phyloP scores from a whole-genome alignment of 1,140 invertebrate species.

The Drosophila repletoides region DNA sequence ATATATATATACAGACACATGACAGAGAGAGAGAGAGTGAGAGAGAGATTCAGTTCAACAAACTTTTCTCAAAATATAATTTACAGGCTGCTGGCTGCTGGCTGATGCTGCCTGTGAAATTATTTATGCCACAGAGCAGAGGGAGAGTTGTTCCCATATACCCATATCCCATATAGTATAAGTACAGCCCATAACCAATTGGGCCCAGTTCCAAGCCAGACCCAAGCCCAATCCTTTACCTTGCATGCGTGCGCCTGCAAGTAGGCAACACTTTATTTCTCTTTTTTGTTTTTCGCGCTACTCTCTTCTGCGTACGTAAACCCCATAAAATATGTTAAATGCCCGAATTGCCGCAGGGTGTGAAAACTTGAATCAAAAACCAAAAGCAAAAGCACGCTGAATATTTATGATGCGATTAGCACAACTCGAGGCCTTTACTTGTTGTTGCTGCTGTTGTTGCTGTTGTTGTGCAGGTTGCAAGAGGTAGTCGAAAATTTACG shows the following conservation, averaged over 20 bases:
- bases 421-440: slow-evolving; percentile 27
- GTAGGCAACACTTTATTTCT: slow-evolving; percentile 76
- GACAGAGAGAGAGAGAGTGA: too few relatives aligned
- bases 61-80: slow-evolving; percentile 70
- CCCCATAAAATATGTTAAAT: slow-evolving; percentile 75
- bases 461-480: slow-evolving; percentile 61
- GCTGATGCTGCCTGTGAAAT: too few relatives aligned
- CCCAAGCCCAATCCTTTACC: slow-evolving; percentile 40
- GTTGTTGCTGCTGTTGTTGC: slow-evolving; percentile 11
- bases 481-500: slow-evolving; percentile 59
- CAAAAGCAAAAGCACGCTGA: slow-evolving; percentile 62
- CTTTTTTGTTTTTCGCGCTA: slow-evolving; percentile 22
- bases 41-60: slow-evolving; percentile 70
- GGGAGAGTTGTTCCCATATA: slow-evolving; percentile 5
- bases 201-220: not conserved
- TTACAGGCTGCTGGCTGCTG: slow-evolving; percentile 48
- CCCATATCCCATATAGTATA: too few relatives aligned
- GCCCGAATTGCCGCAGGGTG: slow-evolving; percentile 68
- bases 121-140: slow-evolving; percentile 47
- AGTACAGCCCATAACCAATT: slow-evolving; percentile 26
- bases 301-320: slow-evolving; percentile 30
- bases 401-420: slow-evolving; percentile 81
- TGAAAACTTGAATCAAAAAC: slow-evolving; percentile 75
- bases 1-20: not conserved
- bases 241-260: slow-evolving; percentile 56